Conservation (phyloP, 2,797 vertebrate genomes). For the Hippopotamyrus pictus region DNA sequence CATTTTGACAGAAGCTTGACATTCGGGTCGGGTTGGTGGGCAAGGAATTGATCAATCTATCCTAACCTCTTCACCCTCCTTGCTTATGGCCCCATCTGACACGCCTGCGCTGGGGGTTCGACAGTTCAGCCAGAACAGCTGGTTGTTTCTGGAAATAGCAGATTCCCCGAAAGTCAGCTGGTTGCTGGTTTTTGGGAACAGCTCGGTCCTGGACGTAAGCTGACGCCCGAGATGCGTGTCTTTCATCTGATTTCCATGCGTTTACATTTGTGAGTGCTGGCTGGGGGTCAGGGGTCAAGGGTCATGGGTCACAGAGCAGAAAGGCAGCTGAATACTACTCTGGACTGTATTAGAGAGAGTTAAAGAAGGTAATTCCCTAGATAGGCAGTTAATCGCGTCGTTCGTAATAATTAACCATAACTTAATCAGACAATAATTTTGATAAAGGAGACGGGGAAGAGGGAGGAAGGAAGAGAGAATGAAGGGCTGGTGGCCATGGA, state of each 20-base stretch:
- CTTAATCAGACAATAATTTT: neutral
- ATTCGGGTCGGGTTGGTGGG: neutral
- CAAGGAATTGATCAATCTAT: neutral
- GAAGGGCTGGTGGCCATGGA: neutral
- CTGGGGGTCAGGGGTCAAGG: neutral
- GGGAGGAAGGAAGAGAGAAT: neutral
- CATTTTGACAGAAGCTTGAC: neutral
- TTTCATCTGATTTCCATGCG: neutral
- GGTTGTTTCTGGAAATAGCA: neutral
- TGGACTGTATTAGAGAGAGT: slow-evolving; percentile 11
- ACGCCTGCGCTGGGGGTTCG: neutral
- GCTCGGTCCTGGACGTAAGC: neutral
- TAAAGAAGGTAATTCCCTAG: slow-evolving; percentile 16
- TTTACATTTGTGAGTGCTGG: neutral
- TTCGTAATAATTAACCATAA: slow-evolving; percentile 17
- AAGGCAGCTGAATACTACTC: slow-evolving; percentile 1
- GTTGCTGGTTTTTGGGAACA: neutral
- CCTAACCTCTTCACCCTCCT: neutral
- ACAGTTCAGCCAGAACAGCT: neutral
- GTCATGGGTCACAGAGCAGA: neutral
- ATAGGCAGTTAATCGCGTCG: neutral
- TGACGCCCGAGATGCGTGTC: neutral
- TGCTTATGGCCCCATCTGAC: neutral
- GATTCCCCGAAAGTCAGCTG: neutral
- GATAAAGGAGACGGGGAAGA: neutral